Evolutionary conservation across 1,140 invertebrate species (phyloP), one percentile per base, ranked within the genome.

Genomic region (Lordiphosa collinella): DNA sequence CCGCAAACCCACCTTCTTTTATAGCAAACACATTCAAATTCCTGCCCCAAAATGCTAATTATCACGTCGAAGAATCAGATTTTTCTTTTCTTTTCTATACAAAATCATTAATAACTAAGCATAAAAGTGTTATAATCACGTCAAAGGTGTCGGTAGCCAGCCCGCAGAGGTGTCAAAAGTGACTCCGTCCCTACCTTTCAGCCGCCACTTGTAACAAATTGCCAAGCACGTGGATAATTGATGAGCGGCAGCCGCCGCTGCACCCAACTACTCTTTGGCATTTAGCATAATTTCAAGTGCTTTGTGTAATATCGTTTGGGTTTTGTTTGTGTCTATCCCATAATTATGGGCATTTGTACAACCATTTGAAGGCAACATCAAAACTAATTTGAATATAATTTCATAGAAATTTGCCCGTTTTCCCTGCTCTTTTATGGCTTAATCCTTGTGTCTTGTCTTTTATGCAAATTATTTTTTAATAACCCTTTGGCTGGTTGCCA

Each of bases 371-470:
- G 60, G 29, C 49, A 55, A 80, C 69, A 61, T 80, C 65, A 75
- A 80, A 84, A 44, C 79, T 85, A 84, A 84, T 84, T 84, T 84
- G 79, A 84, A 84, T 84, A 84, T 85, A 85, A 84, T 85, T 85
- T 84, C 73, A 75, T 82, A 80, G 66, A 80, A 75, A 74, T 65
- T 69, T 50, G 49, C 47, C 36, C 34, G 37, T 56, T 32, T 32
- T 29, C 37, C 29, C 35, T 48, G 6, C 3, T 84, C 78, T 78
- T 78, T 78, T 85, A 84, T 84, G 60, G 64, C 79, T 78, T 84
- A 84, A 84, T 84, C 78, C 78, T 85, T 85, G 73, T 60, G 66
- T 56, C 52, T 59, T 37, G 18, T 25, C 54, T 62, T 59, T 85
- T 84, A 84, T 84, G 78, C 78, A 84, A 84, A 84, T 84, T 85